A percentile compares a stretch with the other conserved stretches of the same genome.
phyloP scores from a whole-genome alignment of 2,888 invertebrate species.

The Eumerus sabulonum region DNA sequence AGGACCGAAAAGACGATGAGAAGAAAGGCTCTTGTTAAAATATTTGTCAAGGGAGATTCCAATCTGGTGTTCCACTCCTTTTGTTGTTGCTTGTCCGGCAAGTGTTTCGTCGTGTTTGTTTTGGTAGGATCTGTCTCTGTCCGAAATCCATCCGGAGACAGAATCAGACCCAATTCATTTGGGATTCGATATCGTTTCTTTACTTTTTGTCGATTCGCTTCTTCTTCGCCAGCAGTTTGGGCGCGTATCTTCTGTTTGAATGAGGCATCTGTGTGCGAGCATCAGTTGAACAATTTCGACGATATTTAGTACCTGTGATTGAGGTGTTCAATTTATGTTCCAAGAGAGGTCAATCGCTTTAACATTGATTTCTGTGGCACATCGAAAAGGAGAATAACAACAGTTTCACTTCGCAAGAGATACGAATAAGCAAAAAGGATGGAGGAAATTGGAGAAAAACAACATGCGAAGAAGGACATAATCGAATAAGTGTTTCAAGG shows the following conservation, averaged over 20 bases:
- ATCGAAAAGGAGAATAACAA: no score
- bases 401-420: no score
- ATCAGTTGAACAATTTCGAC: slow-evolving; percentile 40
- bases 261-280: slow-evolving; percentile 55
- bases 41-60: slow-evolving; percentile 65
- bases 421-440: not conserved
- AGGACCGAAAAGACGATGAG: slow-evolving; percentile 14
- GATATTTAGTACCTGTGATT: slow-evolving; percentile 54
- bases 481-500: slow-evolving; percentile 35
- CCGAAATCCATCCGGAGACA: slow-evolving; percentile 48
- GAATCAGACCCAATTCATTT: slow-evolving; percentile 63
- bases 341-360: slow-evolving; percentile 44
- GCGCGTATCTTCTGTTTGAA: slow-evolving; percentile 37
- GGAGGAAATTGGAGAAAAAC: not conserved
- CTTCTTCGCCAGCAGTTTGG: slow-evolving; percentile 14
- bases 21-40: slow-evolving; percentile 60
- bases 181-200: slow-evolving; percentile 31
- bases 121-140: slow-evolving; percentile 62
- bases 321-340: slow-evolving; percentile 60
- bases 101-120: slow-evolving; percentile 47
- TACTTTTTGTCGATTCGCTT: slow-evolving; percentile 3
- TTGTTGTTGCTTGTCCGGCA: slow-evolving; percentile 16
- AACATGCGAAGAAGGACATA: slow-evolving; percentile 12
- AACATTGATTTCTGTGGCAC: not conserved
- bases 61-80: slow-evolving; percentile 46